phyloP scores from a whole-genome alignment of 2,113 vertebrate species.

The Maccullochella peelii region DNA sequence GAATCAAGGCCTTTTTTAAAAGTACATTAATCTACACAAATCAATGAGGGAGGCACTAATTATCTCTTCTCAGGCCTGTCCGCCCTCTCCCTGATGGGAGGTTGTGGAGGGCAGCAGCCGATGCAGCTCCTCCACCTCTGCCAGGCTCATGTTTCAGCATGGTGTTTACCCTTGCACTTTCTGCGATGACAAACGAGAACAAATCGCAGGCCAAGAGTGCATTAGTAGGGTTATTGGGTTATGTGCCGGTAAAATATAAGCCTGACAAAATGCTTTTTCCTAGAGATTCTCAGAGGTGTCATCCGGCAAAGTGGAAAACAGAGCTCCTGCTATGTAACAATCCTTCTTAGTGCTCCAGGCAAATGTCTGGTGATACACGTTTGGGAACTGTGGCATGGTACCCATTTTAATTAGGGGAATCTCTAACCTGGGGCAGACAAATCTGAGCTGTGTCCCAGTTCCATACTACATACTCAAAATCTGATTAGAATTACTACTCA shows the following conservation, averaged over 20 bases:
- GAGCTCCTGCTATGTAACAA: conserved; percentile 37
- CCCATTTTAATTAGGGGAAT: conserved; percentile 54
- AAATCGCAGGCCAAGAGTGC: conserved; percentile 65
- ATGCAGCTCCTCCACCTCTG: conserved; percentile 43
- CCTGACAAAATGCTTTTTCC: conserved; percentile 64
- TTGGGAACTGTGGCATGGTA: conserved; percentile 14
- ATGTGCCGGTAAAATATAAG: conserved; percentile 60
- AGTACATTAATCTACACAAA: conserved; percentile 56
- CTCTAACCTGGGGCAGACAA: not conserved
- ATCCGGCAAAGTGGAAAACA: conserved; percentile 54
- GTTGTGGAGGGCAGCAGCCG: conserved; percentile 26
- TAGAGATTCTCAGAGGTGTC: conserved; percentile 59
- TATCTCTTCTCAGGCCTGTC: conserved; percentile 44
- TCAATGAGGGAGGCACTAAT: conserved; percentile 50
- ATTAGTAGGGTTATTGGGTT: conserved; percentile 69
- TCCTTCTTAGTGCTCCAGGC: conserved; percentile 36
- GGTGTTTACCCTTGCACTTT: conserved; percentile 64
- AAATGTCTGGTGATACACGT: conserved; percentile 27
- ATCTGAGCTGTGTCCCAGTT: not conserved
- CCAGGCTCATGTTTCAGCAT: conserved; percentile 51
- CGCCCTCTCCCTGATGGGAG: conserved; percentile 26
- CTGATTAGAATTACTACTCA: not conserved
- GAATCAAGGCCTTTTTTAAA: conserved; percentile 12
- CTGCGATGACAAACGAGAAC: conserved; percentile 73
- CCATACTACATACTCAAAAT: not conserved